These are phyloP conservation scores for Scolanthus callimorphus DNA, from an alignment of 92 coral and sea anemone genomes.

Conservation along the genomic window DNA sequence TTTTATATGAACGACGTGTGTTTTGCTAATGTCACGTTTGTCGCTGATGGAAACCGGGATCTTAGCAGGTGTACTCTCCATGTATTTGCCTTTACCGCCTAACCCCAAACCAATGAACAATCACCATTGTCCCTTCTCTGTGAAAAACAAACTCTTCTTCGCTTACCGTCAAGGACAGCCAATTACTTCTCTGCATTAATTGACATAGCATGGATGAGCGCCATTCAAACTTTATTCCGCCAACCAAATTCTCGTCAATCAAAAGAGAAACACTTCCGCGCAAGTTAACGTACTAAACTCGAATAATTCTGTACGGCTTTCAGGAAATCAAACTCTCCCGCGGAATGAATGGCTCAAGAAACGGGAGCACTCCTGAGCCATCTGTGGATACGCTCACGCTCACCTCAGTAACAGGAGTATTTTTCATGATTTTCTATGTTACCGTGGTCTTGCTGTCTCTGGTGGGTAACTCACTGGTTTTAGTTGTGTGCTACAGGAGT, in stretches of 20 bases:
- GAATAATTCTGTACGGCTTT: neutral
- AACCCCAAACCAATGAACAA: neutral
- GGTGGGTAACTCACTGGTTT: conserved; percentile 51
- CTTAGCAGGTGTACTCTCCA: neutral
- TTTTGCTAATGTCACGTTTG: too few relatives aligned
- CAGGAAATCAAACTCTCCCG: neutral
- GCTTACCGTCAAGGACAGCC: conserved; percentile 25
- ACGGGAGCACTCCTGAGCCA: neutral
- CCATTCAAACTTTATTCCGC: neutral
- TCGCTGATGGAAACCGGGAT: too few relatives aligned
- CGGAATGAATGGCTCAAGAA: neutral
- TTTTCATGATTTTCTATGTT: conserved; percentile 51
- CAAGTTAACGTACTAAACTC: too few relatives aligned
- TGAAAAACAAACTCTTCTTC: conserved; percentile 7
- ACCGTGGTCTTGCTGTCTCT: conserved; percentile 38
- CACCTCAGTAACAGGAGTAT: conserved; percentile 47
- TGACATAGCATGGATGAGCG: conserved; percentile 10
- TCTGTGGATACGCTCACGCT: conserved; percentile 1
- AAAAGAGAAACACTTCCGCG: neutral
- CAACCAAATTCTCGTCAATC: conserved; percentile 16
- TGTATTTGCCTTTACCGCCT: neutral
- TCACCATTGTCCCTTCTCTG: neutral
- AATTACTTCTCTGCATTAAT: conserved; percentile 4
- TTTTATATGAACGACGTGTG: too few relatives aligned
- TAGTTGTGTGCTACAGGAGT: conserved; percentile 49